These are phyloP conservation scores for Halictus quadricinctus DNA, from an alignment of 2,888 invertebrate genomes.

Conservation along the genomic window DNA sequence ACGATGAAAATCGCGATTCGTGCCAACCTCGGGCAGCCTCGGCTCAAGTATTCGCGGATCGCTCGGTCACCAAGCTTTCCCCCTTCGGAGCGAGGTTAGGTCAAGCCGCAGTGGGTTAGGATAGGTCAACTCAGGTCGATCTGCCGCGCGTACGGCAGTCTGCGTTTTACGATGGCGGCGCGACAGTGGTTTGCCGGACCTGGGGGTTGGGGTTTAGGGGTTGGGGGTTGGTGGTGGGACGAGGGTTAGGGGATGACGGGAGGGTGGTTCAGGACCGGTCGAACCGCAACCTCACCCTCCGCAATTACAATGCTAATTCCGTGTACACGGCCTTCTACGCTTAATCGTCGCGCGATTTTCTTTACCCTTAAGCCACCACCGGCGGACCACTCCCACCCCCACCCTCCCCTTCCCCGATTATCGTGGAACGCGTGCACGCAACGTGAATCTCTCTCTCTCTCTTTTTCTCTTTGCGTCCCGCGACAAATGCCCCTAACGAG, in stretches of 20 bases:
- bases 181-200: conserved; percentile 41
- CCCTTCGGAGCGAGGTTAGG: conserved; percentile 44
- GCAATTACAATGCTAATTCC: conserved; percentile 71
- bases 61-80: conserved; percentile 60
- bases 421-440: conserved; percentile 46
- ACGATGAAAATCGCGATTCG: conserved; percentile 51
- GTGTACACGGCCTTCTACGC: conserved; percentile 55
- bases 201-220: not conserved
- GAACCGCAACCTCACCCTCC: conserved; percentile 64
- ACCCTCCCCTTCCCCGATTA: conserved; percentile 31
- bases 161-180: conserved; percentile 66
- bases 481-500: conserved; percentile 52
- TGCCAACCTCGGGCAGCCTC: conserved; percentile 1
- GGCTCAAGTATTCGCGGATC: conserved; percentile 42
- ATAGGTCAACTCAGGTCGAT: conserved; percentile 67
- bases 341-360: conserved; percentile 67
- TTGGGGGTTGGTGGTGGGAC: not conserved
- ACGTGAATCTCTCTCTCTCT: conserved; percentile 19
- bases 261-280: conserved; percentile 42
- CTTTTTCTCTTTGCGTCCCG: conserved; percentile 18
- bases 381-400: conserved; percentile 1
- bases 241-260: not conserved
- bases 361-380: conserved; percentile 46
- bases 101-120: conserved; percentile 59
- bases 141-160: conserved; percentile 55